A percentile compares a stretch with the other conserved stretches of the same genome.
These are phyloP conservation scores for Hermaeophaga mercurialis DNA, from an alignment of 2,888 invertebrate genomes.

Conservation along the genomic window DNA sequence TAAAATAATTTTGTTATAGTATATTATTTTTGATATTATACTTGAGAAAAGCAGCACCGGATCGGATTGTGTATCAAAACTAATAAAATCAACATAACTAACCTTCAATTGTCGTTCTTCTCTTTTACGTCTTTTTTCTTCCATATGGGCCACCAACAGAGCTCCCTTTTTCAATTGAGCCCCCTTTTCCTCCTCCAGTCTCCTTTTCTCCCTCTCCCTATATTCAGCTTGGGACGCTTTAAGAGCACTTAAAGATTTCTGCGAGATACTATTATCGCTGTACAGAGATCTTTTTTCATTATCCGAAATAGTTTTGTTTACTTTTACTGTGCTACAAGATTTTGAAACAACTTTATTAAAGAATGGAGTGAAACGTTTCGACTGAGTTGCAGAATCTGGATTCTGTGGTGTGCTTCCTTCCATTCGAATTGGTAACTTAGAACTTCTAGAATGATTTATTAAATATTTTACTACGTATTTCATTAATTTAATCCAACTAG, in stretches of 20 bases:
- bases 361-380: slow-evolving; percentile 39
- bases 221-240: too few species aligned
- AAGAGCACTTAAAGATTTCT: slow-evolving; percentile 43
- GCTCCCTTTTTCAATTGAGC: slow-evolving; percentile 65
- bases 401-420: not conserved
- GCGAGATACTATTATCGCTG: slow-evolving; percentile 28
- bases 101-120: slow-evolving; percentile 56
- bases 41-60: too few species aligned
- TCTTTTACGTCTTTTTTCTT: slow-evolving; percentile 60
- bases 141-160: slow-evolving; percentile 62
- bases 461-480: too few species aligned
- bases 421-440: not conserved
- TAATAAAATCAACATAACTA: too few species aligned
- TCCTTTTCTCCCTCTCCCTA: slow-evolving; percentile 44
- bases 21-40: too few species aligned
- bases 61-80: too few species aligned
- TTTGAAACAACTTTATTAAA: slow-evolving; percentile 37
- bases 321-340: slow-evolving; percentile 35
- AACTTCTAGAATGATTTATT: too few species aligned
- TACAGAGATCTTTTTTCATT: slow-evolving; percentile 14
- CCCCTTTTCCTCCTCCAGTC: slow-evolving; percentile 43
- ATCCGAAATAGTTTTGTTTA: slow-evolving; percentile 18
- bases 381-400: slow-evolving; percentile 13
- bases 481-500: too few species aligned
- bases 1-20: too few species aligned